Conservation (phyloP, 2,113 vertebrate species). For the Hypocryptadius cinnamomeus region DNA sequence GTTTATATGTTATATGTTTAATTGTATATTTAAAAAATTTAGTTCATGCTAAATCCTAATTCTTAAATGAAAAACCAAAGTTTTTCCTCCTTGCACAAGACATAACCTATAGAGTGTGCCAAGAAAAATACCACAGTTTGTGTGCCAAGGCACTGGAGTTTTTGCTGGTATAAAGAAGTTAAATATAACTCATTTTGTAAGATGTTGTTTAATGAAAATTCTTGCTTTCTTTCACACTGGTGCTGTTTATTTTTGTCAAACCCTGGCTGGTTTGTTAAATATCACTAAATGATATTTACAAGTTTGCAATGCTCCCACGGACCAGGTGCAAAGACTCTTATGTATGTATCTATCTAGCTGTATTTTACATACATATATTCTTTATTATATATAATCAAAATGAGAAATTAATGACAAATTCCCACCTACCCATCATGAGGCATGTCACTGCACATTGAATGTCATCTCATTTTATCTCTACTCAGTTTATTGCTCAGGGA, state of each 20-base stretch:
- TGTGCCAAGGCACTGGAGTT: not conserved
- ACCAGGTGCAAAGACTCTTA: slow-evolving; percentile 38
- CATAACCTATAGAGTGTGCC: not conserved
- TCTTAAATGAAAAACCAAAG: not conserved
- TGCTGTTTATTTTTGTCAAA: slow-evolving; percentile 46
- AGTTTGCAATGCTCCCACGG: slow-evolving; percentile 23
- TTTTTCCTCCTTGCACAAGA: not conserved
- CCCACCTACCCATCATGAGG: not conserved
- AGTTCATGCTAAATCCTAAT: not conserved
- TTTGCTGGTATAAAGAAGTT: not conserved
- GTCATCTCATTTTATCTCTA: not conserved
- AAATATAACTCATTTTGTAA: slow-evolving; percentile 33
- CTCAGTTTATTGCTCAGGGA: not conserved
- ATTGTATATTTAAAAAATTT: not conserved
- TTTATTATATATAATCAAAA: slow-evolving; percentile 5
- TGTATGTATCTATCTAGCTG: not conserved
- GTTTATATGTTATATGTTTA: not conserved
- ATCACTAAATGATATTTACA: slow-evolving; percentile 59
- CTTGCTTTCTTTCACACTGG: slow-evolving; percentile 33
- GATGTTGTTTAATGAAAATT: slow-evolving; percentile 34
- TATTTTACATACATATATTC: not conserved
- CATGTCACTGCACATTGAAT: not conserved
- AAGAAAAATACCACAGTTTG: not conserved
- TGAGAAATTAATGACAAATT: slow-evolving; percentile 32
- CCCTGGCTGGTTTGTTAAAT: slow-evolving; percentile 48